These are phyloP conservation scores for Vanacampus margaritifer DNA, from an alignment of 2,113 vertebrate genomes.

Conservation along the genomic window DNA sequence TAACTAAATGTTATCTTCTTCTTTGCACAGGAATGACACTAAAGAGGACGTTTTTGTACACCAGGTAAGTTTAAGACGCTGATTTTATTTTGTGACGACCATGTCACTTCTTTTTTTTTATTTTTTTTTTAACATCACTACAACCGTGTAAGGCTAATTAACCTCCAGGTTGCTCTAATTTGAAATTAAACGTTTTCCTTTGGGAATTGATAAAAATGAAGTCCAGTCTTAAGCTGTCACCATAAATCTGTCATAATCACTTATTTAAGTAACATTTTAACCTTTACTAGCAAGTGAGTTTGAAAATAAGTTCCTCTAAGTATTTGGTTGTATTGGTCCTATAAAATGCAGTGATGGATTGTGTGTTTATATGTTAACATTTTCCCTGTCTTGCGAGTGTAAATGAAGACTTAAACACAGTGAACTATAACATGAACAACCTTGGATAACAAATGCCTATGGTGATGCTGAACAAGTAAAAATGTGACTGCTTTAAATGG, in stretches of 20 bases:
- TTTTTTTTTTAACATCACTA: background rate
- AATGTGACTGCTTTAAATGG: too few species aligned
- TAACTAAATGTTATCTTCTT: slow-evolving; percentile 7
- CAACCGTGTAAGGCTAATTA: background rate
- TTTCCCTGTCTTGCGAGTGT: too few species aligned
- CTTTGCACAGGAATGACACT: slow-evolving; percentile 71
- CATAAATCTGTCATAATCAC: background rate
- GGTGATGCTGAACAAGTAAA: too few species aligned
- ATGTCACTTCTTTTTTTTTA: too few species aligned
- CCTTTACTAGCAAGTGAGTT: background rate
- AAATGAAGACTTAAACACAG: too few species aligned
- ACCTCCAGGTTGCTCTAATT: background rate
- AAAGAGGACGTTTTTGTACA: slow-evolving; percentile 82
- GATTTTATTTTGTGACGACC: background rate
- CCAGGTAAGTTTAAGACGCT: slow-evolving; percentile 59
- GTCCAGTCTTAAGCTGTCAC: background rate
- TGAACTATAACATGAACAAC: too few species aligned
- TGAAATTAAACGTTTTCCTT: background rate
- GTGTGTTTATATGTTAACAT: too few species aligned
- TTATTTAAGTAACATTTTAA: background rate
- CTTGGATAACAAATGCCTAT: too few species aligned
- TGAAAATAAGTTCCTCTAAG: too few species aligned
- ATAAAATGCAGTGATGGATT: too few species aligned
- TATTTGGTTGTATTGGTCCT: too few species aligned
- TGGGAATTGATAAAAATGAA: background rate